These are phyloP conservation scores for Synergus gifuensis DNA, from an alignment of 2,888 invertebrate genomes.

Conservation along the genomic window DNA sequence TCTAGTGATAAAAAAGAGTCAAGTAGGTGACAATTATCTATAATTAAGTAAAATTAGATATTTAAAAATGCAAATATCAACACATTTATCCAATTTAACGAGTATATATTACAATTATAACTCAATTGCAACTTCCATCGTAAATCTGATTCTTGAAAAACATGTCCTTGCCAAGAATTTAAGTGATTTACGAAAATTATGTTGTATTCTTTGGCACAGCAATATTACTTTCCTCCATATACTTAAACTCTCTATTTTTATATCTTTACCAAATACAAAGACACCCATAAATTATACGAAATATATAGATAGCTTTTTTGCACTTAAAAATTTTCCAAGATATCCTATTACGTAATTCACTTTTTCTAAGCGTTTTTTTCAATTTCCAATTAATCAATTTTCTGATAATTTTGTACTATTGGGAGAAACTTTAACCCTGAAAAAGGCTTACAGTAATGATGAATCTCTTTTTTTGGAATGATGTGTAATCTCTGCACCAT, in stretches of 20 bases:
- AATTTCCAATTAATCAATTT: background rate
- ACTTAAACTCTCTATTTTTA: background rate
- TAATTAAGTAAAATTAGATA: background rate
- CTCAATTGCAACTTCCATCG: background rate
- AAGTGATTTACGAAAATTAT: background rate
- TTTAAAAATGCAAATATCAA: no score
- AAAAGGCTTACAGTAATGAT: background rate
- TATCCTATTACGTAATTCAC: background rate
- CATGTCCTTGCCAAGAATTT: constrained; percentile 10
- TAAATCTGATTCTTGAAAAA: background rate
- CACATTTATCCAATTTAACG: background rate
- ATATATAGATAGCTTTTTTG: background rate
- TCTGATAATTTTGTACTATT: background rate
- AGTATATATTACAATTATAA: background rate
- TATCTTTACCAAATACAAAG: background rate
- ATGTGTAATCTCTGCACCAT: background rate
- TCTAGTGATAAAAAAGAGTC: background rate
- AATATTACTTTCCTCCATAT: background rate
- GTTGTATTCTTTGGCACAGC: background rate
- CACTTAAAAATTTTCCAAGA: background rate
- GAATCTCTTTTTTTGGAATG: background rate
- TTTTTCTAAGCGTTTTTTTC: background rate
- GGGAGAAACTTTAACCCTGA: background rate
- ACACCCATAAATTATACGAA: background rate
- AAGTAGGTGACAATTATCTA: background rate